These are phyloP conservation scores for Siphlonurus alternatus DNA, from an alignment of 2,888 invertebrate species.

Conservation along the genomic window DNA sequence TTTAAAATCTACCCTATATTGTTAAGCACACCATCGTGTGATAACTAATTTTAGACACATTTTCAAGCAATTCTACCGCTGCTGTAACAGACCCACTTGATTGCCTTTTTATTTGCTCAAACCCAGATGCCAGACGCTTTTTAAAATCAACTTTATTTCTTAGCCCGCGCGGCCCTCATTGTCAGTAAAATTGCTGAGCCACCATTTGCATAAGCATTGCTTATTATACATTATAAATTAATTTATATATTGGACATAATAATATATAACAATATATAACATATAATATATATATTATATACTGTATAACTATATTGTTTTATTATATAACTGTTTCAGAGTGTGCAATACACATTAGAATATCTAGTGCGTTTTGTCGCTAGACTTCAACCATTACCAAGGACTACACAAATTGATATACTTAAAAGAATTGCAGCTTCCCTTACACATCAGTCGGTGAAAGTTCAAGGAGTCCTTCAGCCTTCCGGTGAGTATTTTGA, in stretches of 20 bases:
- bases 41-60: no score
- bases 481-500: constrained; percentile 29
- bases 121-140: no score
- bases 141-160: no score
- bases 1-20: no score
- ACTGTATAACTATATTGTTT: background rate
- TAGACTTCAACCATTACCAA: constrained; percentile 43
- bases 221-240: no score
- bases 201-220: no score
- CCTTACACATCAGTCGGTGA: constrained; percentile 45
- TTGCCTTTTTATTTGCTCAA: no score
- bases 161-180: no score
- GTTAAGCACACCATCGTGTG: no score
- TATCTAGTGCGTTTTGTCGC: constrained; percentile 51
- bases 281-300: constrained; percentile 1
- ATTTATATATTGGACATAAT: background rate
- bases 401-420: constrained; percentile 39
- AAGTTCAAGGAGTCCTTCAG: constrained; percentile 27
- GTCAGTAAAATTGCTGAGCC: no score
- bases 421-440: constrained; percentile 46
- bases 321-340: constrained; percentile 33
- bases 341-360: constrained; percentile 48
- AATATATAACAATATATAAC: background rate
- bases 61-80: no score
- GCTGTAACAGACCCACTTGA: no score